Evolutionary conservation across 2,113 vertebrate genomes (phyloP).

Genomic region (Cyanoramphus novaezelandiae): DNA sequence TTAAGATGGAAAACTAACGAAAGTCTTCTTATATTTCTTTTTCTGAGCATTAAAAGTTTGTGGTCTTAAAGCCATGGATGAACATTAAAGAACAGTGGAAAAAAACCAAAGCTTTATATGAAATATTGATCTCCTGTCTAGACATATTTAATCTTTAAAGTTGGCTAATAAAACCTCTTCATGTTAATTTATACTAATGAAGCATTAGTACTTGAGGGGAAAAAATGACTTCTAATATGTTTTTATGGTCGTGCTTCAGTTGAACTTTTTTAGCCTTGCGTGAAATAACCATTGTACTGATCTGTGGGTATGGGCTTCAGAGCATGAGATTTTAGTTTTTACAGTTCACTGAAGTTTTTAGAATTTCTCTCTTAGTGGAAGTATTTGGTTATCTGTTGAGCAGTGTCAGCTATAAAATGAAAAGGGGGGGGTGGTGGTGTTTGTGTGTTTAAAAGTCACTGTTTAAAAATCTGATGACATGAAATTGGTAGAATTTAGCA

Average conservation of each 20-base stretch:
- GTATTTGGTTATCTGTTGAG: not conserved
- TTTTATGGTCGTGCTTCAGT: not conserved
- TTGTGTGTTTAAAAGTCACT: not conserved
- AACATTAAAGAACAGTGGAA: not conserved
- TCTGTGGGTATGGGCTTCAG: not conserved
- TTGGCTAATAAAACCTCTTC: not conserved
- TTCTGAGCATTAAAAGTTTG: not conserved
- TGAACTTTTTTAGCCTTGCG: not conserved
- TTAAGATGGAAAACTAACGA: not conserved
- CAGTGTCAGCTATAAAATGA: not conserved
- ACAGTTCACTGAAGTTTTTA: not conserved
- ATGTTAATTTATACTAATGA: slow-evolving; percentile 7
- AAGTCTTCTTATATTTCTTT: not conserved
- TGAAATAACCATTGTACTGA: not conserved
- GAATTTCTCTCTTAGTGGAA: not conserved
- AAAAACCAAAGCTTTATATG: not conserved
- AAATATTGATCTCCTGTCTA: slow-evolving; percentile 44
- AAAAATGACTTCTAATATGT: not conserved
- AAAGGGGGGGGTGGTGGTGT: not conserved
- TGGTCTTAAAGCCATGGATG: not conserved
- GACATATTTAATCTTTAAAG: slow-evolving; percentile 36
- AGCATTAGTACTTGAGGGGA: not conserved
- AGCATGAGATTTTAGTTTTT: not conserved
- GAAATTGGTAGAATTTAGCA: not conserved
- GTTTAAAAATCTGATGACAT: not conserved